These are phyloP conservation scores for Mythimna albipuncta DNA, from an alignment of 2,888 invertebrate genomes.

Conservation along the genomic window DNA sequence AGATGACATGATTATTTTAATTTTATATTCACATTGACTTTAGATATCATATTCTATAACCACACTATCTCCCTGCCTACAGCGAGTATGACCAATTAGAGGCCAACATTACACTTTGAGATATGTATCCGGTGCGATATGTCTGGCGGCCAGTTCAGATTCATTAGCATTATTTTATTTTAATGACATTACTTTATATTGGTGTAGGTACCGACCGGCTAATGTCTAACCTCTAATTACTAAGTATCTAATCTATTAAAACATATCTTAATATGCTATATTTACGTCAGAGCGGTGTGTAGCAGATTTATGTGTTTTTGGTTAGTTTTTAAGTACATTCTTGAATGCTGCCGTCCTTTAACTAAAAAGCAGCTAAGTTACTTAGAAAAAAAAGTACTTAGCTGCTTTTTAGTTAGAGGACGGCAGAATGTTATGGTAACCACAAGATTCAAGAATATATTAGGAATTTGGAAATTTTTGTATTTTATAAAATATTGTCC, in stretches of 20 bases:
- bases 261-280: slow-evolving; percentile 48
- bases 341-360: too few relatives aligned
- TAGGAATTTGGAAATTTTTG: too few relatives aligned
- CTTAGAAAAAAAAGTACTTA: too few relatives aligned
- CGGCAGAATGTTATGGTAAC: not conserved
- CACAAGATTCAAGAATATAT: too few relatives aligned
- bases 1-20: too few relatives aligned
- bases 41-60: not conserved
- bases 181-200: slow-evolving; percentile 49
- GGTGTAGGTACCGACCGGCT: slow-evolving; percentile 35
- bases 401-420: too few relatives aligned
- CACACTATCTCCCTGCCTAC: slow-evolving; percentile 55
- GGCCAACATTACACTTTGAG: slow-evolving; percentile 77
- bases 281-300: slow-evolving; percentile 44
- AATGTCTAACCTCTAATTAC: slow-evolving; percentile 43
- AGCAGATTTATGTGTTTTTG: slow-evolving; percentile 28
- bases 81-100: slow-evolving; percentile 76
- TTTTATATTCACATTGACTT: not conserved
- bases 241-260: slow-evolving; percentile 52
- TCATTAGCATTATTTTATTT: slow-evolving; percentile 64
- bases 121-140: slow-evolving; percentile 86
- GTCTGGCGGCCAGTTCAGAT: slow-evolving; percentile 65
- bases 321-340: slow-evolving; percentile 29
- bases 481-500: too few relatives aligned
- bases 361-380: too few relatives aligned